Evolutionary conservation across 92 coral and sea anemone genomes (phyloP).

Genomic region (Desmophyllum pertusum): DNA sequence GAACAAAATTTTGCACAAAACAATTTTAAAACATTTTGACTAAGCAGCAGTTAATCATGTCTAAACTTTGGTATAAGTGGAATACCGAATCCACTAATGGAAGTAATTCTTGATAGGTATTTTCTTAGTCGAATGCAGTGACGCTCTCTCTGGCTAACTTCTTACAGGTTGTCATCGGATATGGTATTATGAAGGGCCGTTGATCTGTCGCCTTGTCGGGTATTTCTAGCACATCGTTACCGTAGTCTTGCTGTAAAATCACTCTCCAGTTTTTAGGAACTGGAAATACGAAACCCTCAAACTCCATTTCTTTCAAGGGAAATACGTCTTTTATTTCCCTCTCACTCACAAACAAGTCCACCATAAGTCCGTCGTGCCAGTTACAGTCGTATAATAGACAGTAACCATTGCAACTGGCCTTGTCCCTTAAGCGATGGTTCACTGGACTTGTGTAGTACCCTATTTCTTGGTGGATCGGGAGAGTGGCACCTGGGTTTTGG

Average conservation of each 20-base stretch:
- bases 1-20: too few relatives aligned
- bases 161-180: slow-evolving; percentile 58
- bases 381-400: slow-evolving; percentile 54
- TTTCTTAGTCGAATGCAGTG: not conserved
- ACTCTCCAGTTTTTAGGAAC: slow-evolving; percentile 65
- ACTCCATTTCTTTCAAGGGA: slow-evolving; percentile 57
- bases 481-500: not conserved
- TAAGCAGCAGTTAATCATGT: not conserved
- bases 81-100: not conserved
- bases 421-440: slow-evolving; percentile 67
- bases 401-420: slow-evolving; percentile 53
- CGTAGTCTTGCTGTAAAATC: slow-evolving; percentile 29
- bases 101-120: not conserved
- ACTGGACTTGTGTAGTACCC: slow-evolving; percentile 43
- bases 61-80: not conserved
- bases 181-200: slow-evolving; percentile 41
- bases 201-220: slow-evolving; percentile 19
- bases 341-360: slow-evolving; percentile 62
- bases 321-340: slow-evolving; percentile 23
- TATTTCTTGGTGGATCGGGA: slow-evolving; percentile 27
- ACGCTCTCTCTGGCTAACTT: slow-evolving; percentile 7
- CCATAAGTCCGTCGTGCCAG: slow-evolving; percentile 77
- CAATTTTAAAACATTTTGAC: too few relatives aligned
- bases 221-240: slow-evolving; percentile 33
- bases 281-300: slow-evolving; percentile 69